Evolutionary conservation across 1,140 invertebrate genomes (phyloP).

Genomic region (Solenopsis fugax): DNA sequence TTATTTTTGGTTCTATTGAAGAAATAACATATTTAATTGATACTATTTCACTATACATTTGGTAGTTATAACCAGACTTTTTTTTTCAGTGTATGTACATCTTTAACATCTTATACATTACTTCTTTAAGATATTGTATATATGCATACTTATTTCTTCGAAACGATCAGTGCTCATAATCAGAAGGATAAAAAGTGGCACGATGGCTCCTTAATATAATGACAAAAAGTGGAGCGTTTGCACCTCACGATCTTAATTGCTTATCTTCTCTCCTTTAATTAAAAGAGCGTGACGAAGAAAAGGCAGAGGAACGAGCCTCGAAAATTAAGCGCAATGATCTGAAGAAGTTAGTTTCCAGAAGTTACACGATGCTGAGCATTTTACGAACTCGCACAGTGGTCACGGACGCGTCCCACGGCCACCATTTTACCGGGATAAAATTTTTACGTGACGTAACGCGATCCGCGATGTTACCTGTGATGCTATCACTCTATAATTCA

Average conservation of each 20-base stretch:
- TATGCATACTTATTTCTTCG: background rate
- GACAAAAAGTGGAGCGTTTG: background rate
- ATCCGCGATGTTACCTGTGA: slow-evolving; percentile 62
- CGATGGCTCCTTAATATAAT: background rate
- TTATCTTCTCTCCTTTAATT: background rate
- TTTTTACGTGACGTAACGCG: slow-evolving; percentile 70
- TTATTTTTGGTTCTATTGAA: too few relatives aligned
- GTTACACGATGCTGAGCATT: slow-evolving; percentile 6
- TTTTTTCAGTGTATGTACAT: too few relatives aligned
- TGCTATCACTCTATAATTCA: slow-evolving; percentile 75
- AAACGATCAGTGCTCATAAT: background rate
- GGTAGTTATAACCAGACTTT: too few relatives aligned
- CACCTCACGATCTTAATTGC: background rate
- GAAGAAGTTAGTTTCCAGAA: background rate
- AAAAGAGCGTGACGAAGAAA: background rate
- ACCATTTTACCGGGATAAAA: slow-evolving; percentile 32
- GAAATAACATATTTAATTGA: too few relatives aligned
- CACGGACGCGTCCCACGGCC: slow-evolving; percentile 28
- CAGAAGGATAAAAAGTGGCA: background rate
- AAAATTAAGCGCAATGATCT: background rate
- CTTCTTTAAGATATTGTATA: background rate
- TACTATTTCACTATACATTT: too few relatives aligned
- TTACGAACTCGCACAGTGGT: background rate
- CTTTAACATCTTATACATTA: too few relatives aligned
- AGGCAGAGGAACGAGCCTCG: background rate